Percentiles rank a stretch among this genome's conserved stretches.
Evolutionary conservation across 2,113 vertebrate genomes (phyloP).

Genomic region (Okapia johnstoni): DNA sequence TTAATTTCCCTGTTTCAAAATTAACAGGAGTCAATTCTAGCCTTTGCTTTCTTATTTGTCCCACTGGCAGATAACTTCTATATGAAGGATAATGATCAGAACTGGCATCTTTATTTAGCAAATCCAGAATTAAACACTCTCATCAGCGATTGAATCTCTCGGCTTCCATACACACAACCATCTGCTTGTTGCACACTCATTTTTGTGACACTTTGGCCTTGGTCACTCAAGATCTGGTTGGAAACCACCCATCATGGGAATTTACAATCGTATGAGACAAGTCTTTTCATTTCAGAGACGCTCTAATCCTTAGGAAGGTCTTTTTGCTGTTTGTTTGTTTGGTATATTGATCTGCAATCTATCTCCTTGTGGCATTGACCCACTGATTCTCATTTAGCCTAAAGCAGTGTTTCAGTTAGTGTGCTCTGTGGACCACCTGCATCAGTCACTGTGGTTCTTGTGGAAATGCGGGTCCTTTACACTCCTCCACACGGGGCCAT

Average conservation of each 20-base stretch:
- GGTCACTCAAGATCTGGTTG: neutral
- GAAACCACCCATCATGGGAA: neutral
- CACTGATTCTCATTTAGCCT: neutral
- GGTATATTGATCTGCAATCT: neutral
- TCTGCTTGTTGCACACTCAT: neutral
- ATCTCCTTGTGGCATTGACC: neutral
- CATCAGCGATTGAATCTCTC: neutral
- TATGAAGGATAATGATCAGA: neutral
- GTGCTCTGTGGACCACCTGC: no score
- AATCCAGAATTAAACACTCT: neutral
- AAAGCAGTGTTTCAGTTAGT: neutral
- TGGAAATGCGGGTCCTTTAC: neutral
- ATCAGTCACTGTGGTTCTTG: neutral
- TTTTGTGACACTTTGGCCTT: neutral
- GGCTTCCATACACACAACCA: no score
- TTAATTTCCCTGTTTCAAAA: neutral
- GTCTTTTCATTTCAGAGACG: neutral
- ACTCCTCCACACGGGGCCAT: neutral
- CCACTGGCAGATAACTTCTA: neutral
- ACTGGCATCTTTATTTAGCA: neutral
- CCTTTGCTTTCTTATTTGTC: neutral
- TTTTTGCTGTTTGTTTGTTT: neutral
- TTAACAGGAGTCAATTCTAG: neutral
- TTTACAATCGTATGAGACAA: neutral
- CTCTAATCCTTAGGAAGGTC: neutral